These are phyloP conservation scores for Muntiacus reevesi DNA, from an alignment of 2,113 vertebrate species.

Conservation along the genomic window DNA sequence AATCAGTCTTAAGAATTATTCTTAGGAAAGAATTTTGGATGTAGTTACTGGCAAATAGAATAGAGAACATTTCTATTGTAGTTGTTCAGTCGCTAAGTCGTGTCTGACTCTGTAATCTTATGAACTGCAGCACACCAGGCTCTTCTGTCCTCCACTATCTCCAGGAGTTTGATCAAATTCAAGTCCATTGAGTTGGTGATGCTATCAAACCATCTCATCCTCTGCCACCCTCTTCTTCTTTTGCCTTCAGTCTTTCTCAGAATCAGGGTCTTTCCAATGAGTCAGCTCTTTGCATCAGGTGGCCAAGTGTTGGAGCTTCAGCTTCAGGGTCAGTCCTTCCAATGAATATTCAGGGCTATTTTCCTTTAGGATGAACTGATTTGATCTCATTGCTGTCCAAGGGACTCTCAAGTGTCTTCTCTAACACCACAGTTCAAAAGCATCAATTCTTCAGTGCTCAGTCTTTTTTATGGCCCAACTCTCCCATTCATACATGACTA, in stretches of 20 bases:
- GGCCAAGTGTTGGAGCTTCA: background rate
- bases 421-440: background rate
- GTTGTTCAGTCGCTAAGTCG: background rate
- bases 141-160: background rate
- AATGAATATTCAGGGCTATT: background rate
- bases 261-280: background rate
- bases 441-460: background rate
- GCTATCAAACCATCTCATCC: background rate
- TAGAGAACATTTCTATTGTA: background rate
- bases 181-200: background rate
- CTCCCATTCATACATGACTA: background rate
- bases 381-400: background rate
- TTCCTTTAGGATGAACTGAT: background rate
- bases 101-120: background rate
- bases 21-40: background rate
- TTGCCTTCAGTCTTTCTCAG: background rate
- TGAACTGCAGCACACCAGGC: background rate
- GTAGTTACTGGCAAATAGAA: background rate
- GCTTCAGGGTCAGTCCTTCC: background rate
- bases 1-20: background rate
- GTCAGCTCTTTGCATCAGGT: background rate
- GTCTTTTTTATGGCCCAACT: background rate
- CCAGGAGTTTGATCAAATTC: background rate
- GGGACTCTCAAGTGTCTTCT: background rate
- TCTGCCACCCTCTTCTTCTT: background rate